These are phyloP conservation scores for Nylanderia fulva DNA, from an alignment of 1,140 invertebrate species.

Conservation along the genomic window DNA sequence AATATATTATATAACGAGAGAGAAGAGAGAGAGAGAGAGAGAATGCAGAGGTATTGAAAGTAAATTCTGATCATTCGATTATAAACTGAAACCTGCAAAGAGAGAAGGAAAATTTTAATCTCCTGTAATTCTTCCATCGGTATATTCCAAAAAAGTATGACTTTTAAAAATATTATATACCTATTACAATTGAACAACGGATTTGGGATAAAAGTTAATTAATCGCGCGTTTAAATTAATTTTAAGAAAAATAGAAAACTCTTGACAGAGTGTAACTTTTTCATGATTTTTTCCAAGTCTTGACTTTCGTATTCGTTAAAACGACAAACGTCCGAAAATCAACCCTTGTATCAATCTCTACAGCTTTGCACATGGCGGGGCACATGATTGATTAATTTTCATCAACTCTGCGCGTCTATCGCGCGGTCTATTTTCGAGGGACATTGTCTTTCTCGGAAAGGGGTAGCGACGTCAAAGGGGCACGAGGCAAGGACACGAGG, in stretches of 20 bases:
- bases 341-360: background rate
- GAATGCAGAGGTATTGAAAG: constrained; percentile 39
- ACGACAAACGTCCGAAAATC: background rate
- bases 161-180: background rate
- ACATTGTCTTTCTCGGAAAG: constrained; percentile 50
- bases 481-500: constrained; percentile 66
- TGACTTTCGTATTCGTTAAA: background rate
- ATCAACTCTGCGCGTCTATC: background rate
- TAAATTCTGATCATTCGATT: constrained; percentile 18
- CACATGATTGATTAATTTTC: constrained; percentile 28
- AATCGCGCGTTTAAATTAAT: background rate
- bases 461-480: constrained; percentile 65
- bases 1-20: constrained; percentile 32
- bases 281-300: background rate
- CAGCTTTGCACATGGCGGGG: background rate
- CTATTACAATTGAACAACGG: background rate
- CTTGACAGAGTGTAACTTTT: background rate
- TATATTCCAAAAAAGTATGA: background rate
- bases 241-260: background rate
- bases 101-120: constrained; percentile 15
- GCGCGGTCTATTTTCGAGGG: constrained; percentile 10
- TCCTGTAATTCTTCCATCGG: background rate
- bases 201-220: background rate
- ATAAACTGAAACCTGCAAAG: background rate
- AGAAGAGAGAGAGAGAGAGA: too few species aligned